Base-by-base conservation (phyloP, 2,797 vertebrate genomes). In the Nyctibius grandis region DNA sequence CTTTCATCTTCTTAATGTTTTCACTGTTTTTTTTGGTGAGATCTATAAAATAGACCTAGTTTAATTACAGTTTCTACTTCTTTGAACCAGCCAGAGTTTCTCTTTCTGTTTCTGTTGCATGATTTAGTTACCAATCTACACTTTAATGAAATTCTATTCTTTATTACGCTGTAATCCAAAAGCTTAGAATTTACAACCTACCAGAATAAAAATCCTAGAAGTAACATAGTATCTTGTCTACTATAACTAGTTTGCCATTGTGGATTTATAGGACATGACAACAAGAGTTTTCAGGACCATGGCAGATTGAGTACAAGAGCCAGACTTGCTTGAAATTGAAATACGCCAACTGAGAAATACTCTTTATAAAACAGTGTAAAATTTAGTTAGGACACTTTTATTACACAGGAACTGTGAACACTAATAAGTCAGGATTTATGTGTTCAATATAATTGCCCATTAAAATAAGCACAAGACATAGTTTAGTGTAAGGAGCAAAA, bases 301-400 rank as follows among this genome's bases (percentile, higher is more conserved):
- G 69, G 53, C 53, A 91, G 29, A 68, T 15, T n/a, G 25, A 64
- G 47, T 74, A 72, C 63, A 88, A 77, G 64, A 96, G 45, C 23
- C 68, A 95, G 68, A 86, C n/a, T 90, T 78, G 48, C 80, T 93
- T 96, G 44, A 97, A 96, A 97, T 82, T 93, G 92, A 91, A 96
- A 95, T 92, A 88, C 12, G 9, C 63, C 88, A 94, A 33, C 31
- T 60, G 63, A 97, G 56, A 94, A 94, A 88, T 87, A 77, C 6
- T 22, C 22, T 85, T 61, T 67, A 64, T 95, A 95, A 86, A 95
- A 74, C 25, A 95, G 5, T 60, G 42, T 85, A 88, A 97, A 96
- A 95, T 97, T 95, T 95, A 94, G 22, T 93, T 78, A 80, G 84
- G 84, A 90, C 34, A 88, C 25, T 96, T 97, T 91, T 92, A 94